Evolutionary conservation across 2,797 vertebrate genomes (phyloP).

Genomic region (Lacerta viridis): DNA sequence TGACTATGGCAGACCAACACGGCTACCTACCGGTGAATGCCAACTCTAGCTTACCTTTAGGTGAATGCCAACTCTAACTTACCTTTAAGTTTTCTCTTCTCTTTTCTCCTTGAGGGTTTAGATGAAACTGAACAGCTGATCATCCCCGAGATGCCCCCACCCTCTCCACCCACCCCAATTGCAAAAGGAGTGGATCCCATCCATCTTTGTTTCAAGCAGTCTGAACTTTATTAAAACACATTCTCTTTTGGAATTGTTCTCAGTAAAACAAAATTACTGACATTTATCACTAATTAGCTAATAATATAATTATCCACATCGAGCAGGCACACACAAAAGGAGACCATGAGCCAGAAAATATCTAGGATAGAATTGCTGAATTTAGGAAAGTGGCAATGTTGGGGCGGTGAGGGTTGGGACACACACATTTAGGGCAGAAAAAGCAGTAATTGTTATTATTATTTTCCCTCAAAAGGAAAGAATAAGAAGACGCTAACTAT

Average conservation of each 20-base stretch:
- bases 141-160: background rate
- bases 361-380: constrained; percentile 53
- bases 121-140: background rate
- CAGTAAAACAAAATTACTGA: constrained; percentile 68
- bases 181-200: constrained; percentile 8
- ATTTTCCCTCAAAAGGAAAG: constrained; percentile 29
- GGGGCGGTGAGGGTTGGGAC: too few species aligned
- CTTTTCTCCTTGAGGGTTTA: background rate
- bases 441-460: constrained; percentile 47
- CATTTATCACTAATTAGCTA: constrained; percentile 73
- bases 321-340: constrained; percentile 34
- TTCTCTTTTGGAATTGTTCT: constrained; percentile 38
- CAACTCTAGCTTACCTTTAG: background rate
- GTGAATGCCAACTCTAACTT: background rate
- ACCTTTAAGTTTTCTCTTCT: background rate
- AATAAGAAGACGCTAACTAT: background rate
- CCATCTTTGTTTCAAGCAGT: constrained; percentile 50
- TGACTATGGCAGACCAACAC: too few species aligned
- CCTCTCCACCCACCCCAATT: background rate
- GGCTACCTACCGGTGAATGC: too few species aligned
- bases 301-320: constrained; percentile 65
- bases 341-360: constrained; percentile 42
- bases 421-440: background rate
- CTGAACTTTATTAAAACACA: constrained; percentile 51
- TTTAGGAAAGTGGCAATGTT: constrained; percentile 37